Conservation (phyloP, 2,888 invertebrate genomes). For the Oscheius onirici region DNA sequence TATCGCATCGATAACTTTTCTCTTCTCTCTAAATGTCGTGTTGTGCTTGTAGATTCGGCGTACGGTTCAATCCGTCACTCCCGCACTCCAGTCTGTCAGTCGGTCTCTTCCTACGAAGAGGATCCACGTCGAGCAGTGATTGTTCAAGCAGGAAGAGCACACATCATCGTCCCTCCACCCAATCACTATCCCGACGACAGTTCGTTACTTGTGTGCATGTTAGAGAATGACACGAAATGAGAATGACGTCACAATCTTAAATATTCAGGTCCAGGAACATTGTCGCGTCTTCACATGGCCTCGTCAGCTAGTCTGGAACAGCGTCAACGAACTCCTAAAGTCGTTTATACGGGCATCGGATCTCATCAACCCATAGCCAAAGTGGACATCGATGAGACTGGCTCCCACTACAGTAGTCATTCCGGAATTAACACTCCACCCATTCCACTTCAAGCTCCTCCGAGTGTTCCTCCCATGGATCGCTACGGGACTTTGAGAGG, state of each 20-base stretch:
- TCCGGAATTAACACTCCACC: constrained; percentile 61
- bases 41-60: constrained; percentile 38
- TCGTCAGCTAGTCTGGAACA: constrained; percentile 67
- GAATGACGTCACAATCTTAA: no score
- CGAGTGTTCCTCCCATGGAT: constrained; percentile 52
- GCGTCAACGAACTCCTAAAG: constrained; percentile 67
- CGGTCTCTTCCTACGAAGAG: constrained; percentile 35
- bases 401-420: constrained; percentile 61
- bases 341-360: constrained; percentile 70
- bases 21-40: constrained; percentile 1
- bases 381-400: constrained; percentile 54
- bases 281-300: constrained; percentile 67
- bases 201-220: constrained; percentile 24
- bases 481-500: constrained; percentile 62
- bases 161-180: not conserved
- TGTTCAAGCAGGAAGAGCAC: constrained; percentile 9
- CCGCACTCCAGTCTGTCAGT: constrained; percentile 34
- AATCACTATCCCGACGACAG: constrained; percentile 24
- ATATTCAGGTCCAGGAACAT: constrained; percentile 64
- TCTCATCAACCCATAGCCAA: constrained; percentile 66
- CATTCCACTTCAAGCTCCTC: constrained; percentile 52
- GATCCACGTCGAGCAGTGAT: constrained; percentile 4
- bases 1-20: constrained; percentile 18
- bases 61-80: constrained; percentile 42
- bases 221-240: not conserved